Evolutionary conservation across 2,113 vertebrate species (phyloP), one percentile per base, ranked within the genome.

Genomic region (Zosterops pallidus): DNA sequence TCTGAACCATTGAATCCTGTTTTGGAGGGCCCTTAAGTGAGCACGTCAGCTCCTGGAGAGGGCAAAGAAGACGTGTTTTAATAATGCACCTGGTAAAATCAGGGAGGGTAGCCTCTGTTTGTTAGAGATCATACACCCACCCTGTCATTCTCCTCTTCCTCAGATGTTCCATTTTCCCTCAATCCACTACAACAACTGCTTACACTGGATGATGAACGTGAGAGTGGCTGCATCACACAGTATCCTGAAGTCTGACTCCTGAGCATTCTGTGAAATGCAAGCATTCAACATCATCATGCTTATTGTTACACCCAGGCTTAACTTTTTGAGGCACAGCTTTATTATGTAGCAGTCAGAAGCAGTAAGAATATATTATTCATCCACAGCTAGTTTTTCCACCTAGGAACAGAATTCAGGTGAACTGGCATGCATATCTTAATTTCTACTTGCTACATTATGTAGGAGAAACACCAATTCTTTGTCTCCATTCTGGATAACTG

Each of bases 101-200:
- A 89, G 63, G 53, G n/a, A 82, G 28, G 68, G 70, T 62, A 91
- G 44, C 70, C 89, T 87, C 59, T 84, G 46, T 57, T 89, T 81
- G 31, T 71, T 86, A 92, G 77, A 74, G 35, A 83, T 87, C 42
- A 49, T 65, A 63, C 85, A 96, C 96, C 96, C 92, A 97, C 96
- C 94, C 86, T 94, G 83, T 95, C 91, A 53, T 96, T 96, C 86
- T 97, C 95, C 26, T 97, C 96, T 90, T 97, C 95, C 88, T 95
- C 93, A 19, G 94, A 85, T 49, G 94, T 89, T 84, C 94, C 97
- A 75, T 96, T 90, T 94, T 95, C 93, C 87, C 95, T 95, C 77
- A 97, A 92, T 90, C 93, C 95, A 84, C 93, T 97, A 91, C 95
- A 97, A 94, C 95, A 97, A 94, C 94, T 97, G 96, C 97, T 97